Evolutionary conservation across 2,113 vertebrate species (phyloP).

Genomic region (Odobenus rosmarus): DNA sequence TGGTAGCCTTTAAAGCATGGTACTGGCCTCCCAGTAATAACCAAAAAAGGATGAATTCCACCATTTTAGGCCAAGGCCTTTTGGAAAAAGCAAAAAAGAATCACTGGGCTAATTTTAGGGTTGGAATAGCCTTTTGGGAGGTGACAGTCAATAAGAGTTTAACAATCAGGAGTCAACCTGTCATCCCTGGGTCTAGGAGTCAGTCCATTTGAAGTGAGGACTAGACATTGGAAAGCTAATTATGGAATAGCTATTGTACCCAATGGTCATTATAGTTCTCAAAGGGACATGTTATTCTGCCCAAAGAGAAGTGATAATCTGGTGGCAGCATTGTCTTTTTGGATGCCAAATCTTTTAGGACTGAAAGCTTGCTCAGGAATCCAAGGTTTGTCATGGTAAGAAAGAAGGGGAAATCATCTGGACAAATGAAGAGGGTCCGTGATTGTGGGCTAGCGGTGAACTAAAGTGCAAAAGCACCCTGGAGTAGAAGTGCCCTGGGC

Average conservation of each 20-base stretch:
- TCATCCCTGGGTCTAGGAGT: neutral
- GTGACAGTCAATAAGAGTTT: neutral
- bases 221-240: neutral
- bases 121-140: neutral
- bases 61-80: neutral
- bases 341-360: neutral
- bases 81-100: neutral
- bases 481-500: neutral
- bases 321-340: neutral
- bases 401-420: neutral
- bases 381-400: neutral
- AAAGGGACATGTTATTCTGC: neutral
- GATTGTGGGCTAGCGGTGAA: neutral
- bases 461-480: neutral
- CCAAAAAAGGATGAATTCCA: neutral
- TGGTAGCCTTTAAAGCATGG: neutral
- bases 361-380: neutral
- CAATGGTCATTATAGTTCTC: neutral
- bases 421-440: neutral
- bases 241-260: neutral
- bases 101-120: neutral
- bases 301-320: neutral
- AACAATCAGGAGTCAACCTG: neutral
- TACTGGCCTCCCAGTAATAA: neutral
- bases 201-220: neutral